These are phyloP conservation scores for Tricholaema leucomelas DNA, from an alignment of 2,113 vertebrate species.

Conservation along the genomic window DNA sequence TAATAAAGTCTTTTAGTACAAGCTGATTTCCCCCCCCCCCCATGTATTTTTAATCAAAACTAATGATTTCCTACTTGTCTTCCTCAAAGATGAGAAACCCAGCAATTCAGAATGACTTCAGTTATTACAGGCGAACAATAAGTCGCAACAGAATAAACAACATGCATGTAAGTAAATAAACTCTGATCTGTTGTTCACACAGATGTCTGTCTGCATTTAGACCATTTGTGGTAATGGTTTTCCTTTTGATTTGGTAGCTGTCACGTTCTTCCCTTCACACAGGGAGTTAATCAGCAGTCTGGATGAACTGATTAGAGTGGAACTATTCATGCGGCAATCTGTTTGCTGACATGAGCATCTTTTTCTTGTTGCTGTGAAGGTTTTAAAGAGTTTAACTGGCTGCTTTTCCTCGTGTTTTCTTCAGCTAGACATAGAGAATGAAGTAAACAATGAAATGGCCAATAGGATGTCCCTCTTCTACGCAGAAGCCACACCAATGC, in stretches of 20 bases:
- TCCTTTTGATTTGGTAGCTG: background rate
- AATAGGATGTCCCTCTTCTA: slow-evolving; percentile 99
- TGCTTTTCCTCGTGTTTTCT: slow-evolving; percentile 36
- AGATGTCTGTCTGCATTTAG: background rate
- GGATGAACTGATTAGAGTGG: background rate
- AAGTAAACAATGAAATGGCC: slow-evolving; percentile 99
- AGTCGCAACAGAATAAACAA: slow-evolving; percentile 97
- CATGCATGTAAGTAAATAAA: slow-evolving; percentile 89
- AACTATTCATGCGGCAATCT: background rate
- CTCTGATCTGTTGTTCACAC: background rate
- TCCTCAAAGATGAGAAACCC: slow-evolving; percentile 93
- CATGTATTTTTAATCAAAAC: background rate
- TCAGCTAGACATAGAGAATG: slow-evolving; percentile 94
- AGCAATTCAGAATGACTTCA: slow-evolving; percentile 98
- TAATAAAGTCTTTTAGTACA: background rate
- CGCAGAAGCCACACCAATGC: slow-evolving; percentile 96
- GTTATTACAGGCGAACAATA: slow-evolving; percentile 95
- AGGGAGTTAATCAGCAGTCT: background rate
- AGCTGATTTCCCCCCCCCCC: background rate
- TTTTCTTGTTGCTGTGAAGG: background rate
- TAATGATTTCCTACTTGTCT: background rate
- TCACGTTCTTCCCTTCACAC: background rate
- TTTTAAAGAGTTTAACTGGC: slow-evolving; percentile 5
- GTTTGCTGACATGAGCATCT: background rate
- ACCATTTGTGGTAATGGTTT: background rate